Percentiles rank a stretch among this genome's conserved stretches.
These are phyloP conservation scores for Gadopsis marmoratus DNA, from an alignment of 2,797 vertebrate species.

Conservation along the genomic window DNA sequence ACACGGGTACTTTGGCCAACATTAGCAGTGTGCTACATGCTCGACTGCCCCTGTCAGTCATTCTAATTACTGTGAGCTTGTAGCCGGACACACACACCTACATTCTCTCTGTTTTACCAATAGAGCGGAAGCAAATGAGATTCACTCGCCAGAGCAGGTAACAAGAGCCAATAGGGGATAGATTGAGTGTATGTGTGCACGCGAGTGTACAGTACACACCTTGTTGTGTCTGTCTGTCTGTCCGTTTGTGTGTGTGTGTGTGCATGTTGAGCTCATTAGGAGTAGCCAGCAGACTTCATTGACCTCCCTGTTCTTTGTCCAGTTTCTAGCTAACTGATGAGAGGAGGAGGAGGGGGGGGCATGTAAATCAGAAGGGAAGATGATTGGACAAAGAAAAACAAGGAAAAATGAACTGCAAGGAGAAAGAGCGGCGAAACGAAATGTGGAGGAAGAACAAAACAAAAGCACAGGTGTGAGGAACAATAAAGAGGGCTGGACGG, in stretches of 20 bases:
- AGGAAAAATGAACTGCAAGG: not conserved
- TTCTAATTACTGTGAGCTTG: slow-evolving; percentile 50
- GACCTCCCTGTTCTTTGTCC: slow-evolving; percentile 69
- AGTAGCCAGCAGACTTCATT: slow-evolving; percentile 61
- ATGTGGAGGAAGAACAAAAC: not conserved
- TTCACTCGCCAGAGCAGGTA: slow-evolving; percentile 39
- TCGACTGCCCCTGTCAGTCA: slow-evolving; percentile 43
- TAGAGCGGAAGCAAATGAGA: slow-evolving; percentile 21
- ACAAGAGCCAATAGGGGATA: slow-evolving; percentile 40
- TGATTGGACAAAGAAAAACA: slow-evolving; percentile 37
- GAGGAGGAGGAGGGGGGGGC: not conserved
- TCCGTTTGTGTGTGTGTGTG: slow-evolving; percentile 23
- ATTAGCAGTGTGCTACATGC: slow-evolving; percentile 43
- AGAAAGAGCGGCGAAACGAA: not conserved
- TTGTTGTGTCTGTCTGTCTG: slow-evolving; percentile 17
- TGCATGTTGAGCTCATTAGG: slow-evolving; percentile 64
- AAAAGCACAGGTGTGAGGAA: not conserved
- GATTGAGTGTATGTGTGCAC: slow-evolving; percentile 31
- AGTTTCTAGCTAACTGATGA: slow-evolving; percentile 53
- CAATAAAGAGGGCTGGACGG: not conserved
- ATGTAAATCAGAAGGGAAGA: slow-evolving; percentile 44
- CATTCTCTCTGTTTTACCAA: slow-evolving; percentile 2
- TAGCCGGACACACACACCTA: slow-evolving; percentile 26
- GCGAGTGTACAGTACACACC: slow-evolving; percentile 4
- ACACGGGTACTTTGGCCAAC: slow-evolving; percentile 38